Base-by-base conservation (phyloP, 2,888 invertebrate genomes). In the Eurytoma adleriae region DNA sequence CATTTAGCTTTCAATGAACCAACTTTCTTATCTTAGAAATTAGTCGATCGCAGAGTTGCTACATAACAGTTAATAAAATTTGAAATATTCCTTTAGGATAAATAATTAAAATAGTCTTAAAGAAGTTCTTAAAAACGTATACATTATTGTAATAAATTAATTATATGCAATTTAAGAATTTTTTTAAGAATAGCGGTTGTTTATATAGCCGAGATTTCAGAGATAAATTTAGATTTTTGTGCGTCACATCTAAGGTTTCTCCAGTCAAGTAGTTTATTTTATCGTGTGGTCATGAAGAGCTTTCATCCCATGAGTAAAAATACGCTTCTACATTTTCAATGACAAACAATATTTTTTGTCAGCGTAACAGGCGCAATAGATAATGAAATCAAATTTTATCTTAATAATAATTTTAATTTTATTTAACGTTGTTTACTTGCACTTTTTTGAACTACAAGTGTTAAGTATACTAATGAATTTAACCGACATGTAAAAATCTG, bases 151-250 rank as follows among this genome's bases (percentile, higher is more conserved):
- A 10, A 40, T 18, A 18, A 71, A 71, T 64, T 64, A 20, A 20
- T 64, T 30, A 27, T 5, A 30, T 24, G 3, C 13, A 71, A 40
- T 52, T 30, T 74, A n/a, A n/a, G n/a, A n/a, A n/a, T 66, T 66
- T 57, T 18, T 13, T 24, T 24, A n/a, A 27, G 59, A 57, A 66
- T 20, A 67, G 20, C 14, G 3, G n/a, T 48, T 67, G 50, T 59
- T 1, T 27, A 7, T 68, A 13, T 68, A 68, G 48, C 20, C 59
- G 30, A 68, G 56, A 56, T 70, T 64, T 70, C 54, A 10, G 13
- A 50, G 56, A 40, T 77, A 70, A 77, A 56, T 64, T 70, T 77
- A 77, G 64, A 64, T 50, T 77, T 48, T 16, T 20, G 48, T 62
- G 69, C 69, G 68, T 68, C 68, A 62, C 54, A 52, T 30, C 67